Percentiles rank a stretch among this genome's conserved stretches.
These are phyloP conservation scores for Drosophila fulvimacula DNA, from an alignment of 2,888 invertebrate species.

Conservation along the genomic window DNA sequence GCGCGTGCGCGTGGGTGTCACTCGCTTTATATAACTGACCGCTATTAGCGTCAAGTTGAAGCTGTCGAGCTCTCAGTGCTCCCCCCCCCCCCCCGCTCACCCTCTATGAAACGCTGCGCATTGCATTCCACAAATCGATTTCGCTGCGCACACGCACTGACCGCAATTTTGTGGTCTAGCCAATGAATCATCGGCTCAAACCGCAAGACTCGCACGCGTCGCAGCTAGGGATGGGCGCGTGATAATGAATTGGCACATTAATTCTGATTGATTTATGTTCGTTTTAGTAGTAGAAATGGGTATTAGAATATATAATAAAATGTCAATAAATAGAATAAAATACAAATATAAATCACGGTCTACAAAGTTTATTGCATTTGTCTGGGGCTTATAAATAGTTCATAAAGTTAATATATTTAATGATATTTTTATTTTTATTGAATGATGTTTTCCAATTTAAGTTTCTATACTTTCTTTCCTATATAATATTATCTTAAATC, in stretches of 20 bases:
- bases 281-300: too few species aligned
- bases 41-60: slow-evolving; percentile 71
- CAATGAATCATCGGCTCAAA: slow-evolving; percentile 63
- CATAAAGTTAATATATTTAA: background rate
- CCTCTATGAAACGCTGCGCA: slow-evolving; percentile 23
- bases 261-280: slow-evolving; percentile 5
- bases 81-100: background rate
- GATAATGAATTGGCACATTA: slow-evolving; percentile 11
- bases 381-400: background rate
- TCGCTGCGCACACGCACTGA: slow-evolving; percentile 79
- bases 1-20: slow-evolving; percentile 58
- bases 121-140: slow-evolving; percentile 78
- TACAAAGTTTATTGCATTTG: background rate
- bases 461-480: too few species aligned
- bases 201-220: slow-evolving; percentile 44
- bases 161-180: slow-evolving; percentile 74
- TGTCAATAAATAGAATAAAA: background rate
- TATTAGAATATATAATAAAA: background rate
- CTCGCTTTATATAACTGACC: slow-evolving; percentile 64
- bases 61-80: slow-evolving; percentile 15
- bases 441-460: background rate
- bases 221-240: slow-evolving; percentile 54
- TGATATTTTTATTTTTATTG: background rate
- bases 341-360: background rate
- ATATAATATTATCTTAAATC: too few species aligned